A percentile compares a stretch with the other conserved stretches of the same genome.
phyloP scores from a whole-genome alignment of 1,140 invertebrate genomes.

The Ceratoteleas bidentatus region DNA sequence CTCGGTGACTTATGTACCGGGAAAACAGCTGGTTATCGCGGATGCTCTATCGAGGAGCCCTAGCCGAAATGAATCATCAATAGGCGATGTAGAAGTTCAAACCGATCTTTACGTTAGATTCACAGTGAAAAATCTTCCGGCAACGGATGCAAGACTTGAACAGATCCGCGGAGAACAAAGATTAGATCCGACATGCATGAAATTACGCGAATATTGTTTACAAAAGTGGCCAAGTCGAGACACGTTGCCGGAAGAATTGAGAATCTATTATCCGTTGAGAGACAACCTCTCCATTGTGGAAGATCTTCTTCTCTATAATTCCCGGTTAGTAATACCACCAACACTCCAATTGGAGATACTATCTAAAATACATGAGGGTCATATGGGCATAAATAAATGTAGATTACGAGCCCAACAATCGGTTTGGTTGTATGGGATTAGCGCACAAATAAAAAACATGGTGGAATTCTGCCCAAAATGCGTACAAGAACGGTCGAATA shows the following conservation, averaged over 20 bases:
- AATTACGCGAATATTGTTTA: neutral
- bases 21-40: too few species aligned
- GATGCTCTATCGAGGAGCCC: too few species aligned
- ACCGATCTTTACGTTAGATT: too few species aligned
- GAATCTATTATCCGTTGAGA: neutral
- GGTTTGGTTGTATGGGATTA: slow-evolving; percentile 62
- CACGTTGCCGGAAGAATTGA: neutral
- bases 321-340: neutral
- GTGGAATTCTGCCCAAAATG: slow-evolving; percentile 77
- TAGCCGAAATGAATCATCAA: too few species aligned
- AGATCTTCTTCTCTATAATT: neutral
- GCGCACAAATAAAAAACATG: slow-evolving; percentile 55
- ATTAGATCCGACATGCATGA: too few species aligned
- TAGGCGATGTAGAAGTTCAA: too few species aligned
- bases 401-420: slow-evolving; percentile 45
- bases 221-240: neutral
- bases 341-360: slow-evolving; percentile 36
- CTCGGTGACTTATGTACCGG: too few species aligned
- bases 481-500: slow-evolving; percentile 55
- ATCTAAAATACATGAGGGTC: slow-evolving; percentile 52
- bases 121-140: too few species aligned
- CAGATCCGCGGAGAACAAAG: too few species aligned
- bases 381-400: slow-evolving; percentile 63
- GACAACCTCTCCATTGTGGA: neutral
- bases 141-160: too few species aligned